Base-by-base conservation (phyloP, 2,888 invertebrate genomes). In the Nephrotoma flavescens region DNA sequence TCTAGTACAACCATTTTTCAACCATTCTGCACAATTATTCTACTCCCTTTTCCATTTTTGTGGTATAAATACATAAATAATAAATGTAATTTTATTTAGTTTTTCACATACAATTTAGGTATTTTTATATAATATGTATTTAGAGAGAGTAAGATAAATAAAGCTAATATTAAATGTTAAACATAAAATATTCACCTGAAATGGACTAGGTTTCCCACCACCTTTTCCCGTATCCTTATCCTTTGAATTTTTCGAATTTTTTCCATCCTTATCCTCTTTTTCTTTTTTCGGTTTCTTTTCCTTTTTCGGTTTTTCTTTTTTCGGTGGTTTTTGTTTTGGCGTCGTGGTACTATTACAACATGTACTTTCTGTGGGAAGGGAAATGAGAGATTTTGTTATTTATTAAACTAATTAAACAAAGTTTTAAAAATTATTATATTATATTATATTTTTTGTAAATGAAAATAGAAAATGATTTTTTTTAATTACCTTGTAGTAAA, bases 401-500 rank as follows among this genome's bases (percentile, higher is more conserved):
- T 6, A 57, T 57, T 7, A 19, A 7, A 31, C 15, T 31, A 31
- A 71, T 11, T 31, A 31, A 31, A 31, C 31, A 31, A 31, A 31
- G 31, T 31, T 31, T 31, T 31, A 31, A 31, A 31, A 12, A 12
- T 47, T 47, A n/a, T 47, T 47, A 31, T 31, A 31, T 31, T 12
- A 87, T 19, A 19, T 19, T 57, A 52, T 15, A 86, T 71, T 84
- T n/a, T 85, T 85, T 44, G 31, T 31, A 31, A 85, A 85, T 44
- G 44, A 85, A 44, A 85, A 85, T 42, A 85, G 44, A 85, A 44
- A 44, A 85, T 85, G 42, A 84, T 42, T 84, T 84, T 31, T 31
- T n/a, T 84, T 41, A 90, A 92, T 91, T 90, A 94, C 94, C 94
- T 94, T 97, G 97, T 89, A 97, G 94, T 89, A 98, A 94, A 94